Evolutionary conservation across 2,113 vertebrate species (phyloP).

Genomic region (Empidonax alnorum): DNA sequence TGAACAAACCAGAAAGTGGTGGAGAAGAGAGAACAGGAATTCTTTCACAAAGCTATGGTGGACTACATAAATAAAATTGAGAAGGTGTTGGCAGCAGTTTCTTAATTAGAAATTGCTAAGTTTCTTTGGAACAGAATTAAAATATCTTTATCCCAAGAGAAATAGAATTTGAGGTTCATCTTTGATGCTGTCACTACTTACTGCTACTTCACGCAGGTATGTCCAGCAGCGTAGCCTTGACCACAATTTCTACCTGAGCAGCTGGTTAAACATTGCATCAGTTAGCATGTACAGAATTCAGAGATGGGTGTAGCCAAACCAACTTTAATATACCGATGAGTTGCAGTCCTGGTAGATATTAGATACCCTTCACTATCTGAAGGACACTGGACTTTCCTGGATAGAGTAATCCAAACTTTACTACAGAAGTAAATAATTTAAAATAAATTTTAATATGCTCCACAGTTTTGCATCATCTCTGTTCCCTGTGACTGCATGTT

Average conservation of each 20-base stretch:
- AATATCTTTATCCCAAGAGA: not conserved
- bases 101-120: not conserved
- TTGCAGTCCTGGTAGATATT: not conserved
- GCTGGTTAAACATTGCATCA: not conserved
- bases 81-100: conserved; percentile 13
- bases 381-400: not conserved
- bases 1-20: not conserved
- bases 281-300: not conserved
- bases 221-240: not conserved
- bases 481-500: not conserved
- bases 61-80: conserved; percentile 20
- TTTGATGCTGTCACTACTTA: not conserved
- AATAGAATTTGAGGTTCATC: not conserved
- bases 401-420: not conserved
- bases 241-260: not conserved
- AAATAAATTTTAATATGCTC: not conserved
- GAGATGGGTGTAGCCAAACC: not conserved
- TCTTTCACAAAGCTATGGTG: not conserved
- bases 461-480: not conserved
- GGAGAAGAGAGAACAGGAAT: not conserved
- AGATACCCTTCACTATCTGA: not conserved
- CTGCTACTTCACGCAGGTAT: not conserved
- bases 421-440: not conserved
- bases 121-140: not conserved
- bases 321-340: not conserved